Base-by-base conservation (phyloP, 2,797 vertebrate species). In the Coregonus ussuriensis region DNA sequence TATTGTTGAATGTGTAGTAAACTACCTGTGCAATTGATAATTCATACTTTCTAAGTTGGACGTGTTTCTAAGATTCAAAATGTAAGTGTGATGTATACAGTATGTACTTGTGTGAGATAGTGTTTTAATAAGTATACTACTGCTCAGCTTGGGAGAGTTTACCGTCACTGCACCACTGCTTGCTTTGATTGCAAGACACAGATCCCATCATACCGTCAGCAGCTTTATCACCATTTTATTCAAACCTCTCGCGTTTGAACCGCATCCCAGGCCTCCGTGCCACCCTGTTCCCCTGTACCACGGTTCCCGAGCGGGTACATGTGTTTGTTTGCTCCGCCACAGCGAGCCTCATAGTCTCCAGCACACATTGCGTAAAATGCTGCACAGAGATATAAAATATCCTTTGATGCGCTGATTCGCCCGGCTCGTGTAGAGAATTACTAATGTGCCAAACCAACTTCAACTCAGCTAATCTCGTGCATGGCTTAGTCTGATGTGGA, bases 351-450 rank as follows among this genome's bases (percentile, higher is more conserved):
- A 35, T 37, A 69, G 41, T 77, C 59, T 41, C 56, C 29, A 54
- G 47, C 51, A 56, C 63, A 73, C 33, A 11, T 62, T 59, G 78
- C 72, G 63, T 56, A 69, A 75, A 79, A 31, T 63, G 79, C 90
- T 72, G 85, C 81, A 84, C 82, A 84, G 80, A 77, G 25, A 82
- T 87, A 88, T 89, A 79, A 78, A 89, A 15, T 59, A 67, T 79
- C 81, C 81, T 89, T 85, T 88, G 77, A 89, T 87, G 78, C 4
- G 2, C 54, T 66, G 62, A 85, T 82, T 82, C 76, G 77, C 14
- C 78, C 25, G 74, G 53, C 14, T 68, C 15, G 33, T 6, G 56
- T 35, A 13, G 74, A 68, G 81, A 88, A 83, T 85, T 77, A 81
- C 70, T 74, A 65, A 85, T 74, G 29, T 11, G 41, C 41, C 41